Evolutionary conservation across 2,888 invertebrate genomes (phyloP).

Genomic region (Corbicula japonica): DNA sequence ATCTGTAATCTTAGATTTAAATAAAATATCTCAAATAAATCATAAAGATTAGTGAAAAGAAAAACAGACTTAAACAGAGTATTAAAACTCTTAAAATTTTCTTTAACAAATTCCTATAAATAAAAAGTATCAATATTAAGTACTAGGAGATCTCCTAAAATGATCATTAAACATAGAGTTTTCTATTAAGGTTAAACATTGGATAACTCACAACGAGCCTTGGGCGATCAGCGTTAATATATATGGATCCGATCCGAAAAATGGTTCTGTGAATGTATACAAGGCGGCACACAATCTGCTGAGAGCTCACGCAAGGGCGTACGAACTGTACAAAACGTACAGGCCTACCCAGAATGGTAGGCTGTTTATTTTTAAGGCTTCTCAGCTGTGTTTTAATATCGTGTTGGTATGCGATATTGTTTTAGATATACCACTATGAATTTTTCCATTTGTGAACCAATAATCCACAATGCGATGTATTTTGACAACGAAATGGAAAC

Average conservation of each 20-base stretch:
- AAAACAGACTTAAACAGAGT: too few relatives aligned
- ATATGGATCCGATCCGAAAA: conserved; percentile 21
- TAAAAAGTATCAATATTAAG: too few relatives aligned
- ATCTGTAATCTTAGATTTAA: neutral
- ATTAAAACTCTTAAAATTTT: too few relatives aligned
- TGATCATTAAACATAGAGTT: neutral
- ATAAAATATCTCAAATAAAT: too few relatives aligned
- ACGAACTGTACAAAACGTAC: conserved; percentile 87
- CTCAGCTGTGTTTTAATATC: too few relatives aligned
- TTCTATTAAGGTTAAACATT: conserved; percentile 87
- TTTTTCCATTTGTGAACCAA: too few relatives aligned
- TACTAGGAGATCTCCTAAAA: too few relatives aligned
- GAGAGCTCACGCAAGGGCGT: conserved; percentile 90
- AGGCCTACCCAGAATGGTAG: conserved; percentile 51
- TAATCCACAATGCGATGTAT: too few relatives aligned
- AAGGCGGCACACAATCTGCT: conserved; percentile 90
- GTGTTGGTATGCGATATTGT: too few relatives aligned
- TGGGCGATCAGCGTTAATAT: conserved; percentile 71
- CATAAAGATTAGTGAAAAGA: too few relatives aligned
- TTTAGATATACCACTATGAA: neutral
- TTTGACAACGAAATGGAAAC: too few relatives aligned
- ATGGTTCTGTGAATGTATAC: conserved; percentile 87
- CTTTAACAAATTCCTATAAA: neutral
- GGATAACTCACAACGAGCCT: conserved; percentile 94
- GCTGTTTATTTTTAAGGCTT: too few relatives aligned